Evolutionary conservation across 2,888 invertebrate species (phyloP).

Genomic region (Coenonympha arcania): DNA sequence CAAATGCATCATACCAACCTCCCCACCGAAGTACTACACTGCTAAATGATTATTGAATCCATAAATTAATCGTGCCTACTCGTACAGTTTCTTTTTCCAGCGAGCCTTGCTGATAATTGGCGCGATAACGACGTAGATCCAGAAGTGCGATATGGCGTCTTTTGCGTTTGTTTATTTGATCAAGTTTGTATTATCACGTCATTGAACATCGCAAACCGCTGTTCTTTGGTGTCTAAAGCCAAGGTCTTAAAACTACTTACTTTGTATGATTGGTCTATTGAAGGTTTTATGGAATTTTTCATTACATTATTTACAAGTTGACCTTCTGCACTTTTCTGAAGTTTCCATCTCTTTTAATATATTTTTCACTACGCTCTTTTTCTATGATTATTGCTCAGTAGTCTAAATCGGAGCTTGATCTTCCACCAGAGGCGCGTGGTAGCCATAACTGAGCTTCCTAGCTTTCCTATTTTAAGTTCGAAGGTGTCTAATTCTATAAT

Average conservation of each 20-base stretch:
- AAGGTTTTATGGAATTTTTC: too few relatives aligned
- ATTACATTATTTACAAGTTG: too few relatives aligned
- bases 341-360: too few relatives aligned
- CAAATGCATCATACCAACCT: constrained; percentile 69
- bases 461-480: too few relatives aligned
- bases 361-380: too few relatives aligned
- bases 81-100: constrained; percentile 37
- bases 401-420: too few relatives aligned
- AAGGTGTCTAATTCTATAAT: too few relatives aligned
- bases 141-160: constrained; percentile 9
- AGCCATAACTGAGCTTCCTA: too few relatives aligned
- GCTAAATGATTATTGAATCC: constrained; percentile 49
- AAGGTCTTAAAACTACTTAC: neutral
- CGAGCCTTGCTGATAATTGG: constrained; percentile 50
- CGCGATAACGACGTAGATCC: constrained; percentile 35
- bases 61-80: constrained; percentile 32
- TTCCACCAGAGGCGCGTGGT: too few relatives aligned
- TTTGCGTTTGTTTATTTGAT: constrained; percentile 1
- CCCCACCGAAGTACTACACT: constrained; percentile 44
- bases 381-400: too few relatives aligned
- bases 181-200: neutral
- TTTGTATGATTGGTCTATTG: neutral
- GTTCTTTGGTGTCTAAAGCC: neutral
- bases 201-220: neutral
- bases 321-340: too few relatives aligned